These are phyloP conservation scores for Chiloscyllium punctatum DNA, from an alignment of 2,797 vertebrate genomes.

Conservation along the genomic window DNA sequence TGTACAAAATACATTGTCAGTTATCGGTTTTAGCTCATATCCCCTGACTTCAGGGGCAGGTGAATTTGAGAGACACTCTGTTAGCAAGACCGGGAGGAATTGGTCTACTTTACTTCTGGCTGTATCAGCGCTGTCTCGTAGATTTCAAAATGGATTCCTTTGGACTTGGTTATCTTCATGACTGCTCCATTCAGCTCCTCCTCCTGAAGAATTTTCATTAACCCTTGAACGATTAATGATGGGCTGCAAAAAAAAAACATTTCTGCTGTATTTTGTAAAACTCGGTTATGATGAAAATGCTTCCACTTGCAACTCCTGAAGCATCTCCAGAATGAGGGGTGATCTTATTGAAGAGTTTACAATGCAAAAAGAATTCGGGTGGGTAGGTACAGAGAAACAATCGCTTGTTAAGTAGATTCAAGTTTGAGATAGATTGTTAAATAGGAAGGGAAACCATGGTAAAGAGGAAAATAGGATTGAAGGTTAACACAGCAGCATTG, in stretches of 20 bases:
- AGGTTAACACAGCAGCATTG: not conserved
- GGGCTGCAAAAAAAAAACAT: not conserved
- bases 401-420: not conserved
- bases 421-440: not conserved
- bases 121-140: not conserved
- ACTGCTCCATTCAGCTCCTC: conserved; percentile 25
- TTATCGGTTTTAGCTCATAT: not conserved
- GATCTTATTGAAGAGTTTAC: not conserved
- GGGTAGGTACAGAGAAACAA: not conserved
- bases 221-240: not conserved
- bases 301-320: not conserved
- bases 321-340: not conserved
- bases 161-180: conserved; percentile 23
- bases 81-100: not conserved
- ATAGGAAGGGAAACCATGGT: not conserved
- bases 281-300: not conserved
- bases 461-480: not conserved
- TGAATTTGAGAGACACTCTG: not conserved
- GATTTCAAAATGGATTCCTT: conserved; percentile 23
- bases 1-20: not conserved
- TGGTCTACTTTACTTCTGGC: not conserved
- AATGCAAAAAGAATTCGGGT: not conserved
- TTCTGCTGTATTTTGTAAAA: not conserved
- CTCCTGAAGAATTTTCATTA: conserved; percentile 20
- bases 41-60: not conserved